Evolutionary conservation across 2,113 vertebrate genomes (phyloP).

Genomic region (Cebidichthys violaceus): DNA sequence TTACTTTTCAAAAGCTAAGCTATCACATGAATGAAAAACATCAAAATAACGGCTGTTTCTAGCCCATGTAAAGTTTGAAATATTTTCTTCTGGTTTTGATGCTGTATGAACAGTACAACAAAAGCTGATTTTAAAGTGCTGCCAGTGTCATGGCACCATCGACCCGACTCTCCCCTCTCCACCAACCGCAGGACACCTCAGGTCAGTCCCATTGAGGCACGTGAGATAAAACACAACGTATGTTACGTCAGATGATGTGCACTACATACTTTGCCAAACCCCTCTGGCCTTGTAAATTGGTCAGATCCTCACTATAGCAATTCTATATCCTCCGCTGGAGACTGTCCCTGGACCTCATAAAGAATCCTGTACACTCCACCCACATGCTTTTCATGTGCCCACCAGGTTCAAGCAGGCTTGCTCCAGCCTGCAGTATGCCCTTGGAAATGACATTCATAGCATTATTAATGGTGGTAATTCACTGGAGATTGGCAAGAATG

Average conservation of each 20-base stretch:
- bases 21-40: conserved; percentile 1
- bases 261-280: neutral
- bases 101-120: neutral
- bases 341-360: conserved; percentile 33
- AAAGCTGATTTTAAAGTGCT: conserved; percentile 20
- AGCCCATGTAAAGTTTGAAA: conserved; percentile 1
- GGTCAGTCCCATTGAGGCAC: neutral
- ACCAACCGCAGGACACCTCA: neutral
- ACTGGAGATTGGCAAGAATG: conserved; percentile 25
- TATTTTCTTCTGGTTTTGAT: conserved; percentile 3
- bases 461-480: conserved; percentile 23
- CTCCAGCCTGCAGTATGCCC: conserved; percentile 9
- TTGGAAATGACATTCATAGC: conserved; percentile 46
- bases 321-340: conserved; percentile 5
- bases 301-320: neutral
- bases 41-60: neutral
- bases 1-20: neutral
- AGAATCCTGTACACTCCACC: conserved; percentile 20
- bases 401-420: conserved; percentile 27
- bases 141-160: neutral
- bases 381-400: conserved; percentile 41
- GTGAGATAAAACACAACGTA: neutral
- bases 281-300: conserved; percentile 11
- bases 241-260: neutral
- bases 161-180: neutral